Evolutionary conservation across 1,140 invertebrate species (phyloP).

Genomic region (Himalopsyche phryganea): DNA sequence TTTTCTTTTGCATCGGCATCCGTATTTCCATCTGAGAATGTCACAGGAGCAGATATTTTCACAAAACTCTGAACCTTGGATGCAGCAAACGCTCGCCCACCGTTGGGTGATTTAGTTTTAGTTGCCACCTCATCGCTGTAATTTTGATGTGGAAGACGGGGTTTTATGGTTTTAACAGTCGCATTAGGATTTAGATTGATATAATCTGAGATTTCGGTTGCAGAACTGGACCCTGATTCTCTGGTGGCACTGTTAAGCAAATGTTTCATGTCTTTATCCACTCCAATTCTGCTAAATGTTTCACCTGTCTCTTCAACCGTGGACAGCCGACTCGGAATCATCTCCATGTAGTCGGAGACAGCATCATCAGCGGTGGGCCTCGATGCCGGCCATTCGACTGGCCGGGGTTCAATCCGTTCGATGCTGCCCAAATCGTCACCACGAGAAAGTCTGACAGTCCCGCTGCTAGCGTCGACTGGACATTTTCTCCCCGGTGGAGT

Average conservation of each 20-base stretch:
- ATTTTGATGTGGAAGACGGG: constrained; percentile 12
- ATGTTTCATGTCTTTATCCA: constrained; percentile 30
- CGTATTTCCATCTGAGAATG: constrained; percentile 1
- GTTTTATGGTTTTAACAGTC: constrained; percentile 10
- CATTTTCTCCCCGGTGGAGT: constrained; percentile 34
- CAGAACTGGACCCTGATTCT: constrained; percentile 2
- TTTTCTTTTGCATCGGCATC: constrained; percentile 25
- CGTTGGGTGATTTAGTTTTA: constrained; percentile 15
- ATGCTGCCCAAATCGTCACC: constrained; percentile 7
- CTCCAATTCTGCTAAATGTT: constrained; percentile 10
- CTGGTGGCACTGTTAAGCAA: constrained; percentile 32
- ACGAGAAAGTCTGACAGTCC: constrained; percentile 34
- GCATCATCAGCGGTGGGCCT: background rate
- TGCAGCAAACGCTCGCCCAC: constrained; percentile 16
- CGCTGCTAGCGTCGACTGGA: constrained; percentile 39
- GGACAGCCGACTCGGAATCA: constrained; percentile 19
- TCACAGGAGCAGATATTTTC: constrained; percentile 21
- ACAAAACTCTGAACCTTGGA: constrained; percentile 16
- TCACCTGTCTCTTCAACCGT: constrained; percentile 31
- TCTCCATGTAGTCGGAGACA: constrained; percentile 31
- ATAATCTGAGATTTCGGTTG: constrained; percentile 26
- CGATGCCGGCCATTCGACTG: background rate
- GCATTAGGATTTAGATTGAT: constrained; percentile 30
- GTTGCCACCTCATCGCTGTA: constrained; percentile 14
- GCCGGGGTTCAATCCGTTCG: background rate